Percentiles rank a stretch among this genome's conserved stretches.
Evolutionary conservation across 1,140 invertebrate species (phyloP).

Genomic region (Bacillus rossius): DNA sequence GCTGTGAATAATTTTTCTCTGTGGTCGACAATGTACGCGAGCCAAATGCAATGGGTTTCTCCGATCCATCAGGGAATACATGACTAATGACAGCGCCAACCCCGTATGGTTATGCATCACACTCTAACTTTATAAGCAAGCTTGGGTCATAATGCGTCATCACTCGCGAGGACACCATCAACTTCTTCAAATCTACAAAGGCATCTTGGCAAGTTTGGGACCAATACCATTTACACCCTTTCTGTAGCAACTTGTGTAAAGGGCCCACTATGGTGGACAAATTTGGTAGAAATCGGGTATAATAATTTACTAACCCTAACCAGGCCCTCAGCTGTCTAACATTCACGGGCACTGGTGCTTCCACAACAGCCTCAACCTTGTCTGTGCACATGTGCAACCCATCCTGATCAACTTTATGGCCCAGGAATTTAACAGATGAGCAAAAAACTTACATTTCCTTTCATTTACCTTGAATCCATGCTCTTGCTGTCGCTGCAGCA

Average conservation of each 20-base stretch:
- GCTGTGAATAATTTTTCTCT: conserved; percentile 47
- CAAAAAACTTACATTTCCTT: neutral
- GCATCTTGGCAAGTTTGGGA: conserved; percentile 22
- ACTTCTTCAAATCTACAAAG: conserved; percentile 27
- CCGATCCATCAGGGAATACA: conserved; percentile 30
- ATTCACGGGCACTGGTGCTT: conserved; percentile 17
- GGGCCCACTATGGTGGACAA: conserved; percentile 27
- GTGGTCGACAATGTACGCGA: conserved; percentile 40
- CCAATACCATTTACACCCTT: conserved; percentile 27
- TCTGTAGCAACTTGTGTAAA: conserved; percentile 24
- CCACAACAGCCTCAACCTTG: conserved; percentile 22
- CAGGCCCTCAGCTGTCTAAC: neutral
- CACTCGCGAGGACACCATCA: conserved; percentile 21
- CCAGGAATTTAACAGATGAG: neutral
- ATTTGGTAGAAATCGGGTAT: conserved; percentile 35
- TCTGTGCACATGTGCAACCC: neutral
- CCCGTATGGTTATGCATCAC: conserved; percentile 38
- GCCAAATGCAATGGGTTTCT: conserved; percentile 43
- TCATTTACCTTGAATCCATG: conserved; percentile 4
- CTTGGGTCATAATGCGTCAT: conserved; percentile 40
- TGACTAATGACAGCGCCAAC: conserved; percentile 45
- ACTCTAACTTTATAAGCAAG: conserved; percentile 44
- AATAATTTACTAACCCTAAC: conserved; percentile 27
- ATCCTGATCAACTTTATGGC: neutral
- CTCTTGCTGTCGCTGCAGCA: neutral